These are phyloP conservation scores for Ferdinandea cuprea DNA, from an alignment of 2,888 invertebrate genomes.

Conservation along the genomic window DNA sequence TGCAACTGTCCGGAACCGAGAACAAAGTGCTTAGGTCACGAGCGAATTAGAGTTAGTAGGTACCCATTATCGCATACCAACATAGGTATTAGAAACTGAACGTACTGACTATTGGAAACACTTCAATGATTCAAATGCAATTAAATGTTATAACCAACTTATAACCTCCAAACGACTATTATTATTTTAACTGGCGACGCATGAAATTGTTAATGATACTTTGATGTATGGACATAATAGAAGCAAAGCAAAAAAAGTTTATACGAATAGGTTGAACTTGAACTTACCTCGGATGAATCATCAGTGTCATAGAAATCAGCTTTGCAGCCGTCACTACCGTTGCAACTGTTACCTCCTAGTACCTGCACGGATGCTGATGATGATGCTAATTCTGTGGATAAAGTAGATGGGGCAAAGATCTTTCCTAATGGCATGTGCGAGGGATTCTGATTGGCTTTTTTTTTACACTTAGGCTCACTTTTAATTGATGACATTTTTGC, in stretches of 20 bases:
- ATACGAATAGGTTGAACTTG: not conserved
- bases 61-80: too few relatives aligned
- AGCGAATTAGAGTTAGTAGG: too few relatives aligned
- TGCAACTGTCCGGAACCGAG: too few relatives aligned
- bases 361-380: not conserved
- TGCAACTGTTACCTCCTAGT: slow-evolving; percentile 18
- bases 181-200: not conserved
- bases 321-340: slow-evolving; percentile 17
- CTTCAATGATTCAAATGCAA: not conserved
- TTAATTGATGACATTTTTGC: slow-evolving; percentile 30
- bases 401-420: slow-evolving; percentile 9
- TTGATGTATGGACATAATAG: slow-evolving; percentile 9
- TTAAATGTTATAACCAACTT: not conserved
- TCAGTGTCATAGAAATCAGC: slow-evolving; percentile 48
- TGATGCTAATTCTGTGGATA: not conserved
- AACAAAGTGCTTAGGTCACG: too few relatives aligned
- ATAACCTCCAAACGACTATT: not conserved
- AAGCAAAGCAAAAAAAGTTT: too few relatives aligned
- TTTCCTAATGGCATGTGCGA: slow-evolving; percentile 22
- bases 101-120: too few relatives aligned
- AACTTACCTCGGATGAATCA: slow-evolving; percentile 62
- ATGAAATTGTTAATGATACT: slow-evolving; percentile 6
- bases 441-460: not conserved
- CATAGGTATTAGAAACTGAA: too few relatives aligned
- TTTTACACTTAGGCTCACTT: slow-evolving; percentile 20